These are phyloP conservation scores for Glossophaga mutica DNA, from an alignment of 2,797 vertebrate species.

Conservation along the genomic window DNA sequence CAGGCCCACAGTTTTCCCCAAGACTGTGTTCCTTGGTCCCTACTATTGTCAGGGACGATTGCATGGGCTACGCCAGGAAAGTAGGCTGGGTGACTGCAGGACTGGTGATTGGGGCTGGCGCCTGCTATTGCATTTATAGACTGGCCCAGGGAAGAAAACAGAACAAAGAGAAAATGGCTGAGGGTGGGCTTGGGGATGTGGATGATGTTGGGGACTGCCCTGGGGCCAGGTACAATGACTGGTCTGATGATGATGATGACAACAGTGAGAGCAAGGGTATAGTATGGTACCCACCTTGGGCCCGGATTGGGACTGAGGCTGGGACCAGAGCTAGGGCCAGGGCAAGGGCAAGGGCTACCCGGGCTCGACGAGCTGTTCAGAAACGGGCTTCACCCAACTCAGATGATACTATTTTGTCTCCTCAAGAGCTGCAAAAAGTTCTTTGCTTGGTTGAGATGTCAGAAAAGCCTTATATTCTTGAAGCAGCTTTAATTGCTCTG, in stretches of 20 bases:
- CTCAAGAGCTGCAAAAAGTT: slow-evolving; percentile 74
- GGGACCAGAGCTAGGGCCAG: slow-evolving; percentile 75
- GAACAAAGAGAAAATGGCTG: slow-evolving; percentile 72
- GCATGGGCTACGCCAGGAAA: slow-evolving; percentile 77
- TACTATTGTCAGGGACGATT: slow-evolving; percentile 70
- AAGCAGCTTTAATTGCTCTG: slow-evolving; percentile 75
- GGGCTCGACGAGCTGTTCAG: slow-evolving; percentile 70
- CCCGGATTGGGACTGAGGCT: slow-evolving; percentile 73
- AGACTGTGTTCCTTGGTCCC: slow-evolving; percentile 65
- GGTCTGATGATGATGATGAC: slow-evolving; percentile 73
- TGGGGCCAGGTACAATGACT: slow-evolving; percentile 72
- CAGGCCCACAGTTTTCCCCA: slow-evolving; percentile 11
- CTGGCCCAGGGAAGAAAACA: slow-evolving; percentile 69
- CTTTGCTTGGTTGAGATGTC: slow-evolving; percentile 76
- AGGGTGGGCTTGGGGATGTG: slow-evolving; percentile 60
- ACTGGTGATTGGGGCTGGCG: slow-evolving; percentile 73
- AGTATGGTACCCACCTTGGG: slow-evolving; percentile 76
- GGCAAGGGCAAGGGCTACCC: slow-evolving; percentile 72
- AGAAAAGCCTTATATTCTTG: slow-evolving; percentile 76
- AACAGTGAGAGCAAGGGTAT: slow-evolving; percentile 69
- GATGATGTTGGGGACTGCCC: slow-evolving; percentile 68
- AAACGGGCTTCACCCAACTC: slow-evolving; percentile 75
- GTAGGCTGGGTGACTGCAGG: slow-evolving; percentile 77
- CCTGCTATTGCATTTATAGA: slow-evolving; percentile 75
- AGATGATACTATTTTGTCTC: slow-evolving; percentile 73